Percentiles rank a stretch among this genome's conserved stretches.
These are phyloP conservation scores for Volucella inflata DNA, from an alignment of 2,888 invertebrate genomes.

Conservation along the genomic window DNA sequence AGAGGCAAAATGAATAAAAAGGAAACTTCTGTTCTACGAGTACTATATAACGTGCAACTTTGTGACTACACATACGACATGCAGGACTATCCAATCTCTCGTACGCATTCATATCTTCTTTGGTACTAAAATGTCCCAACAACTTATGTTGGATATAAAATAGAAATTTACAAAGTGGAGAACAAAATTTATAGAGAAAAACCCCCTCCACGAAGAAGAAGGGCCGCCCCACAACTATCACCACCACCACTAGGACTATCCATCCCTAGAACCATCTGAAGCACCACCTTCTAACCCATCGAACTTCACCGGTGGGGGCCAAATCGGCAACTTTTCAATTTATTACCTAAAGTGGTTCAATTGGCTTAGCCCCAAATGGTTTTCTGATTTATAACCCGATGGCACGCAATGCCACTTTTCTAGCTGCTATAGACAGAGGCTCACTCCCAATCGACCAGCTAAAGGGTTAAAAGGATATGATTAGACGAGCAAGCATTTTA, in stretches of 20 bases:
- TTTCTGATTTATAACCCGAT: conserved; percentile 81
- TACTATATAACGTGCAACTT: conserved; percentile 41
- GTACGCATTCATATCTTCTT: conserved; percentile 12
- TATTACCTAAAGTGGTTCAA: conserved; percentile 80
- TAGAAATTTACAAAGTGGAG: conserved; percentile 53
- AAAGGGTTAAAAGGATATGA: conserved; percentile 64
- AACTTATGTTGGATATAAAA: conserved; percentile 69
- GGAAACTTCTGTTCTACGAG: not conserved
- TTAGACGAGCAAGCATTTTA: conserved; percentile 43
- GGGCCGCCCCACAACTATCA: conserved; percentile 8
- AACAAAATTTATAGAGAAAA: conserved; percentile 46
- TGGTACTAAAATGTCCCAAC: not conserved
- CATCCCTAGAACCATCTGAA: conserved; percentile 12
- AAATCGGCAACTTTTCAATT: conserved; percentile 80
- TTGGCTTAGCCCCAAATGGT: conserved; percentile 79
- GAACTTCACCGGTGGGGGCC: conserved; percentile 74
- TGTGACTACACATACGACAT: conserved; percentile 36
- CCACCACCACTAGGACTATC: not conserved
- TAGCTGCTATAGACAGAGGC: not conserved
- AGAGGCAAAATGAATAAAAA: not conserved
- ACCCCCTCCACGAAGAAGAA: conserved; percentile 45
- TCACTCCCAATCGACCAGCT: not conserved
- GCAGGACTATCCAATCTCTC: conserved; percentile 23
- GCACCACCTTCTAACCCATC: conserved; percentile 49
- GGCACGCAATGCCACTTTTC: conserved; percentile 80